Evolutionary conservation across 2,797 vertebrate species (phyloP).

Genomic region (Danio kyathit): DNA sequence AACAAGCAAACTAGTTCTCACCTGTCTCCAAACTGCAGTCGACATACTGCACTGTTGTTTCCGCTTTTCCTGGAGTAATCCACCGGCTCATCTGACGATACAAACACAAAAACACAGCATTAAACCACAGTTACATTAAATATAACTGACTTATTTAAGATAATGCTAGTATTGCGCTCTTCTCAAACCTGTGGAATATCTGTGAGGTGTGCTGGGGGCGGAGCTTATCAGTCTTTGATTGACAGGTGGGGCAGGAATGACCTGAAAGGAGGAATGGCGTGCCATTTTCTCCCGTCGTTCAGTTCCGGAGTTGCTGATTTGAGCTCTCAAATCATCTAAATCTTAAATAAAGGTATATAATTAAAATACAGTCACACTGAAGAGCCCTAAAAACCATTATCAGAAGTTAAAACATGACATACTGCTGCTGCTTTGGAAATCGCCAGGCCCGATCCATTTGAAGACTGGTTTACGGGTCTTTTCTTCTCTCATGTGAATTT

Average conservation of each 20-base stretch:
- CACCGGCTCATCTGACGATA: constrained; percentile 69
- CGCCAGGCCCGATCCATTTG: constrained; percentile 90
- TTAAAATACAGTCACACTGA: neutral
- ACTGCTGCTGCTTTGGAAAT: constrained; percentile 66
- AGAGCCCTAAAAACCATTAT: neutral
- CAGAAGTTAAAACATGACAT: neutral
- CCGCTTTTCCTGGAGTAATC: constrained; percentile 80
- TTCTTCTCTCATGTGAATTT: constrained; percentile 92
- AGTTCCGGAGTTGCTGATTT: neutral
- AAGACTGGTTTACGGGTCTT: constrained; percentile 93
- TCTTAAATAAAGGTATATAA: neutral
- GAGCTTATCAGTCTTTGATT: constrained; percentile 82
- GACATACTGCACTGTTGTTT: constrained; percentile 70
- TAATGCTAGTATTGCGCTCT: neutral
- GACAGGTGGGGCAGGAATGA: constrained; percentile 67
- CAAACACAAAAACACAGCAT: neutral
- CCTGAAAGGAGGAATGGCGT: constrained; percentile 81
- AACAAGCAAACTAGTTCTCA: neutral
- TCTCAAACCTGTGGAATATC: constrained; percentile 74
- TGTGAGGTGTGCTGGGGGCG: constrained; percentile 84
- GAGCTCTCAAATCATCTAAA: constrained; percentile 14
- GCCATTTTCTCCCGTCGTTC: constrained; percentile 75
- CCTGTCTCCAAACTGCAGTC: constrained; percentile 77
- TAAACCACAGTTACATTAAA: neutral
- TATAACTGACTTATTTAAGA: too few relatives aligned